Conservation (phyloP, 1,140 invertebrate genomes). For the Bombus turneri region DNA sequence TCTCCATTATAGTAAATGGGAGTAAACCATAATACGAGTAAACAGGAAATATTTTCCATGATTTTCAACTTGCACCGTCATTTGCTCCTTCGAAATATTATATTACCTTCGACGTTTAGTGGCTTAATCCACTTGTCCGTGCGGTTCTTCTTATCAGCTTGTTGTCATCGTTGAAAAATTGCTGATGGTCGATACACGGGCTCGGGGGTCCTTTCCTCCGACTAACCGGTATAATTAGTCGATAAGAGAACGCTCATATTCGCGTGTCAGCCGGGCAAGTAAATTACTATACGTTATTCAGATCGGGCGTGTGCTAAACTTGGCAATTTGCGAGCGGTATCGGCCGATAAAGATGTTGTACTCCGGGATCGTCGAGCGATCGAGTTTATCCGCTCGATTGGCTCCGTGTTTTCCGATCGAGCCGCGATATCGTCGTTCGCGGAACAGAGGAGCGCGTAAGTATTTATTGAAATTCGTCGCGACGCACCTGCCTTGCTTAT, state of each 20-base stretch:
- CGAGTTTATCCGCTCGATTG: conserved; percentile 37
- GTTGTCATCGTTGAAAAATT: conserved; percentile 20
- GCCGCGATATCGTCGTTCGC: not conserved
- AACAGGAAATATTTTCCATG: not conserved
- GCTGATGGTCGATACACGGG: conserved; percentile 1
- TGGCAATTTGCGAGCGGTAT: conserved; percentile 46
- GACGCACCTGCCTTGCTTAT: conserved; percentile 44
- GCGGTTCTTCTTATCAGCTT: not conserved
- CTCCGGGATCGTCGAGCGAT: not conserved
- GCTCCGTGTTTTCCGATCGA: conserved; percentile 46
- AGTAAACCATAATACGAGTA: not conserved
- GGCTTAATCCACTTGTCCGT: too few species aligned
- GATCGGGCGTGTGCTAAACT: conserved; percentile 36
- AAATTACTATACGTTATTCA: conserved; percentile 46
- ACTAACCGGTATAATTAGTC: conserved; percentile 25
- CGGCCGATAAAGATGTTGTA: conserved; percentile 21
- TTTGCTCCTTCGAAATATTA: not conserved
- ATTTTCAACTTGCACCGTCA: not conserved
- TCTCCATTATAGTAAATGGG: too few species aligned
- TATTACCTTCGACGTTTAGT: not conserved
- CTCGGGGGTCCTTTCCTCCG: not conserved
- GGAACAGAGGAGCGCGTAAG: not conserved
- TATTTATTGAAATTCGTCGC: conserved; percentile 52
- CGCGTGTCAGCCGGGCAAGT: conserved; percentile 25
- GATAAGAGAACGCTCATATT: conserved; percentile 39